Evolutionary conservation across 2,113 vertebrate genomes (phyloP), one percentile per base, ranked within the genome.

Genomic region (Mormyrus iriodes): DNA sequence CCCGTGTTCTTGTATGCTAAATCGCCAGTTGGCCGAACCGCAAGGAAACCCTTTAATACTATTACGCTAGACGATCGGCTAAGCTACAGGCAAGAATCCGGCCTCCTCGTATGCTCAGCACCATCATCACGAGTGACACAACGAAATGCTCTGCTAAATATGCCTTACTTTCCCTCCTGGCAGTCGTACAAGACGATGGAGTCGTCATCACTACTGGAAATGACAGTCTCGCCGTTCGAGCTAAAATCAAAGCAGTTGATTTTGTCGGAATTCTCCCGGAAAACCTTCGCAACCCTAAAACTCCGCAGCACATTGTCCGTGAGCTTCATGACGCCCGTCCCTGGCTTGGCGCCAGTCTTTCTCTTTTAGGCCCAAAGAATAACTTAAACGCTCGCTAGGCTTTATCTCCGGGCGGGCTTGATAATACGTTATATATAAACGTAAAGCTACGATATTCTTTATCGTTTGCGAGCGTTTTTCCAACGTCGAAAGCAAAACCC

Each of bases 201-300:
- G 91, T 99, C 98, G 85, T 99, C 98, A 91, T 99, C 98, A 93
- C 98, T 99, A 94, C 98, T 99, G 86, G 98, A 99, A 91, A 99
- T 99, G 89, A 99, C 97, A 0, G 98, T 98, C 94, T 99, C 98
- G 88, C 98, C 98, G 61, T 98, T 99, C 8, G 98, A 98, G 87
- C 98, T 99, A 95, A 99, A 99, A 88, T 99, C 98, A 90, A 99
- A 99, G 93, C 98, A 99, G 92, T 99, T 99, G 79, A 99, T 99
- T 94, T 99, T 99, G 94, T 99, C 98, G 12, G 98, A 97, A 93
- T 99, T 99, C 92, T 99, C 98, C 31, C 98, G 97, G 91, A 99
- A 99, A 88, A 99, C 98, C 96, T 99, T 99, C 58, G 98, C 98
- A 90, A 99, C 98, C 93, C 98, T 97, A 95, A 99, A 99, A 95